Evolutionary conservation across 2,888 invertebrate species (phyloP).

Genomic region (Pegoplata infirma): DNA sequence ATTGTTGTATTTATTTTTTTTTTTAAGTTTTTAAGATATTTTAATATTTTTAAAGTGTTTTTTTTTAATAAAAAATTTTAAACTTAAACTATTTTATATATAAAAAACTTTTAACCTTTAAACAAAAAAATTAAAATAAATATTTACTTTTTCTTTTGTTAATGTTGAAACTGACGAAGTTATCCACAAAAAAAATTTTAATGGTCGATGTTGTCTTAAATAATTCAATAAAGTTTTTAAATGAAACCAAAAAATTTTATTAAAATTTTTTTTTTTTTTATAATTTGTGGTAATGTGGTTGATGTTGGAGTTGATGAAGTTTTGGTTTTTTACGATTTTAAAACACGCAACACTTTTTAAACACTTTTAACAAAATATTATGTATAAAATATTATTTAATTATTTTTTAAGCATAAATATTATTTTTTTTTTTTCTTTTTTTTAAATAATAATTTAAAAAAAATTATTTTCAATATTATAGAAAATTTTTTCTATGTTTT

Average conservation of each 20-base stretch:
- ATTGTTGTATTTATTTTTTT: too few relatives aligned
- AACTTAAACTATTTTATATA: neutral
- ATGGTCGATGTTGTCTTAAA: neutral
- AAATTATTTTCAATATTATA: neutral
- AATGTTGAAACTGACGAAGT: neutral
- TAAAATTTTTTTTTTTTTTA: too few relatives aligned
- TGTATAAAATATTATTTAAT: constrained; percentile 1
- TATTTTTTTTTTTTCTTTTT: neutral
- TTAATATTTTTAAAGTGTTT: neutral
- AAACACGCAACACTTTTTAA: neutral
- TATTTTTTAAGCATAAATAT: too few relatives aligned
- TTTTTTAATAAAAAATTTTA: too few relatives aligned
- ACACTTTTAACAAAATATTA: constrained; percentile 11
- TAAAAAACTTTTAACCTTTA: neutral
- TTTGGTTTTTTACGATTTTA: neutral
- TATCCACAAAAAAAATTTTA: neutral
- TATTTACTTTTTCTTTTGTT: neutral
- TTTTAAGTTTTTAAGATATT: too few relatives aligned
- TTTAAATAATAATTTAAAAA: neutral
- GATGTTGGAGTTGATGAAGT: neutral
- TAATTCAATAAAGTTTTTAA: neutral
- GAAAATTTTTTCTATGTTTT: neutral
- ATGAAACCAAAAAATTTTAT: neutral
- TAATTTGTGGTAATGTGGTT: neutral
- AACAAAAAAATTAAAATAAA: neutral